Evolutionary conservation across 2,888 invertebrate species (phyloP), one percentile per base, ranked within the genome.

Genomic region (Netelia inedita): DNA sequence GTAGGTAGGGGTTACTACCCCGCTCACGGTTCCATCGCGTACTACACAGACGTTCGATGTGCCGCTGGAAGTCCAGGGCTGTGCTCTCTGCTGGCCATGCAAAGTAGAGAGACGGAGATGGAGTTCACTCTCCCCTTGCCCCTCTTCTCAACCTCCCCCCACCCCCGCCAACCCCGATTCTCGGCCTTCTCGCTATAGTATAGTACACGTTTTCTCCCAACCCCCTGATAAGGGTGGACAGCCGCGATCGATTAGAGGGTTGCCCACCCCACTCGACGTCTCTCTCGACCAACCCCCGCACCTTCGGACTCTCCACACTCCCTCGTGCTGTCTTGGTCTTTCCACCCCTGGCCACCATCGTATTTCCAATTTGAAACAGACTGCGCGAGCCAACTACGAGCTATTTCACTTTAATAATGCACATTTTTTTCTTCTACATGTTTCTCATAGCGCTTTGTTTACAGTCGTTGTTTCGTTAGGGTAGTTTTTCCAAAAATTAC

Each of bases 201-300:
- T 74, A 46, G 75, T 85, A 81, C 78, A 84, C 76, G 86, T 79
- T 74, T 63, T 43, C 71, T 84, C 81, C 89, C 90, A 90, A 90
- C 91, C 92, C 91, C 90, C 93, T 94, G 93, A 94, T 94, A 93
- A 94, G 93, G 93, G 93, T 93, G 93, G 93, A 93, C 93, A 94
- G 93, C 93, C 91, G 91, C 93, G 93, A 94, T 94, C 93, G 93
- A 94, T 94, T 94, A 94, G 93, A 93, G 92, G 91, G 90, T 90
- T 90, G 91, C 92, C 92, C 91, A 89, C 91, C 90, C 90, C 89
- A 90, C 78, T 73, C 83, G 85, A 87, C 69, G 76, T 46, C 80
- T 79, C 78, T 57, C 78, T 83, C 86, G 88, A 88, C 88, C 78
- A 79, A 84, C 88, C 87, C 82, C 82, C 74, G 72, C 85, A 82